phyloP scores from a whole-genome alignment of 2,113 vertebrate genomes.

The Neofelis nebulosa region DNA sequence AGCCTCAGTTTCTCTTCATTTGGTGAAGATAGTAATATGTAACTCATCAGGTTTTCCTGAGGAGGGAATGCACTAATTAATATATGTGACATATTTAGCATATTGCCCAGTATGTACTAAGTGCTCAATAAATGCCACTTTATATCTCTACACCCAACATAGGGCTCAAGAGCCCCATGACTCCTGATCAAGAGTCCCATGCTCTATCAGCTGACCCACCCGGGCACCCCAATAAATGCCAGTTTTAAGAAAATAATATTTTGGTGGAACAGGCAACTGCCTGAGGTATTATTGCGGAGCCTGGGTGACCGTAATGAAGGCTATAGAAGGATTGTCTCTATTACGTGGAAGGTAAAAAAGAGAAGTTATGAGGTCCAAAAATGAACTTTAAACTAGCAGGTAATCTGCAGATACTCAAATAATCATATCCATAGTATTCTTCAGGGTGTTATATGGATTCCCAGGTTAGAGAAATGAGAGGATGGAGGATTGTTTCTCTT shows the following conservation, averaged over 20 bases:
- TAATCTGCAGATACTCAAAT: neutral
- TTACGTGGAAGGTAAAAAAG: neutral
- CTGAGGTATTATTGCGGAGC: neutral
- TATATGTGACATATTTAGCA: neutral
- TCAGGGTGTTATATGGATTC: neutral
- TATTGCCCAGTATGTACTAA: neutral
- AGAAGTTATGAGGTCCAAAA: neutral
- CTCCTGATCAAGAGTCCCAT: neutral
- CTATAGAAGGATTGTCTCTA: neutral
- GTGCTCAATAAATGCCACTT: neutral
- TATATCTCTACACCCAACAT: neutral
- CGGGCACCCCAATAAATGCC: neutral
- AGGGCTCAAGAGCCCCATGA: neutral
- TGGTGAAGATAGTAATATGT: neutral
- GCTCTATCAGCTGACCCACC: neutral
- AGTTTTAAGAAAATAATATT: neutral
- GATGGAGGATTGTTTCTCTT: neutral
- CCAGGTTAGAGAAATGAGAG: neutral
- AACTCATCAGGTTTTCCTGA: neutral
- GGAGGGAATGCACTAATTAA: neutral
- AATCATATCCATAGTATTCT: neutral
- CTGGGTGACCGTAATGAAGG: neutral
- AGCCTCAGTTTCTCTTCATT: neutral
- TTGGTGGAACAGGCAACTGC: neutral
- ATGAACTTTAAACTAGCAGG: slow-evolving; percentile 20